Conservation (phyloP, 2,113 vertebrate genomes). For the Cromileptes altivelis region DNA sequence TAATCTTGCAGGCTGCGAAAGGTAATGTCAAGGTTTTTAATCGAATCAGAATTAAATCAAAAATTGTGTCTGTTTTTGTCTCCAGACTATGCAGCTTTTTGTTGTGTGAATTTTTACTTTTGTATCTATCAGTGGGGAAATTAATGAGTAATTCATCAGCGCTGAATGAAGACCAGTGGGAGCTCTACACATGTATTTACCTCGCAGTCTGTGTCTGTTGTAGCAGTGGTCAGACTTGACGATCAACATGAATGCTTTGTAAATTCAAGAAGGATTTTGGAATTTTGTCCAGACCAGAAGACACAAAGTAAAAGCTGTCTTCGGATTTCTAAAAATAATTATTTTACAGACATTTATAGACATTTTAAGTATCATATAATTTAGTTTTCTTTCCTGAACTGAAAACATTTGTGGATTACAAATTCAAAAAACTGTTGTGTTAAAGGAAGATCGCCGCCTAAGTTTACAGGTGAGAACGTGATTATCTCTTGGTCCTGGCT, state of each 20-base stretch:
- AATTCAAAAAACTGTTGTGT: background rate
- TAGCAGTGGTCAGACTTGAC: background rate
- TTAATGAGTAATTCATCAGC: background rate
- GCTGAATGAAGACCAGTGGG: background rate
- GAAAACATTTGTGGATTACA: constrained; percentile 1
- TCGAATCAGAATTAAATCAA: background rate
- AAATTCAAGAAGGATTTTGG: constrained; percentile 6
- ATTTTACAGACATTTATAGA: background rate
- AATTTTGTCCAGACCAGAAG: constrained; percentile 8
- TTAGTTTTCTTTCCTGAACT: background rate
- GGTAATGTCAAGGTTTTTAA: constrained; percentile 9
- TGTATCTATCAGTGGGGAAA: background rate
- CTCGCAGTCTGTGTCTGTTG: background rate
- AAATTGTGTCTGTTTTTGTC: background rate
- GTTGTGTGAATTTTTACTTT: background rate
- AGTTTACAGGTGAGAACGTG: background rate
- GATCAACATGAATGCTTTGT: background rate
- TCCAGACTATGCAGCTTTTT: background rate
- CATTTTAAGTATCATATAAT: background rate
- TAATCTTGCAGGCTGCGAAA: background rate
- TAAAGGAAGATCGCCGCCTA: background rate
- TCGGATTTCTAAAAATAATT: background rate
- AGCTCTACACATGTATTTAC: background rate
- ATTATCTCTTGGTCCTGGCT: background rate
- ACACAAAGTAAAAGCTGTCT: background rate